These are phyloP conservation scores for Anarsia innoxiella DNA, from an alignment of 2,888 invertebrate genomes.

Conservation along the genomic window DNA sequence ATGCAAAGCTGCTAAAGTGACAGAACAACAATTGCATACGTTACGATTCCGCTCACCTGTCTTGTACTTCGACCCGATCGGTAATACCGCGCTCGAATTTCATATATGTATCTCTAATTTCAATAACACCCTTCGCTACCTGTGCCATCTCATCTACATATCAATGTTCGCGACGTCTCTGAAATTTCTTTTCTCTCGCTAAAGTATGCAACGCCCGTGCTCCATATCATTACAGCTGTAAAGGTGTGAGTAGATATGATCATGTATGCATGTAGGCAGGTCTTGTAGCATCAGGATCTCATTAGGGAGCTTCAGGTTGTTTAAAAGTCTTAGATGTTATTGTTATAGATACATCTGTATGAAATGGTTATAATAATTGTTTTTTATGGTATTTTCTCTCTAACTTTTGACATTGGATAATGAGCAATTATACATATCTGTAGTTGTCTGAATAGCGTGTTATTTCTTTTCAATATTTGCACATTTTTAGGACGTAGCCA, in stretches of 20 bases:
- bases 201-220: constrained; percentile 71
- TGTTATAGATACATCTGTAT: too few relatives aligned
- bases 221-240: constrained; percentile 67
- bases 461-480: too few relatives aligned
- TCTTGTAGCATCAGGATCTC: too few relatives aligned
- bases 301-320: background rate
- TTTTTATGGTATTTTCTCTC: too few relatives aligned
- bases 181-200: constrained; percentile 66
- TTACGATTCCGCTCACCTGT: constrained; percentile 27
- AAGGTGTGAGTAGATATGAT: constrained; percentile 8
- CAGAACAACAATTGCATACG: constrained; percentile 10
- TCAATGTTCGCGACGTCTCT: constrained; percentile 65
- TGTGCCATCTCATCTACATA: constrained; percentile 71
- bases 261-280: too few relatives aligned
- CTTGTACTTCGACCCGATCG: too few relatives aligned
- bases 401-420: too few relatives aligned
- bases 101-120: constrained; percentile 68
- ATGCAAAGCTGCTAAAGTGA: background rate
- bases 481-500: constrained; percentile 49
- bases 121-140: constrained; percentile 68
- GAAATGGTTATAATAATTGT: too few relatives aligned
- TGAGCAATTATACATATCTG: too few relatives aligned
- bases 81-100: constrained; percentile 54
- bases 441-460: too few relatives aligned
- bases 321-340: too few relatives aligned